Base-by-base conservation (phyloP, 2,888 invertebrate species). In the Chrysolina haemoptera region DNA sequence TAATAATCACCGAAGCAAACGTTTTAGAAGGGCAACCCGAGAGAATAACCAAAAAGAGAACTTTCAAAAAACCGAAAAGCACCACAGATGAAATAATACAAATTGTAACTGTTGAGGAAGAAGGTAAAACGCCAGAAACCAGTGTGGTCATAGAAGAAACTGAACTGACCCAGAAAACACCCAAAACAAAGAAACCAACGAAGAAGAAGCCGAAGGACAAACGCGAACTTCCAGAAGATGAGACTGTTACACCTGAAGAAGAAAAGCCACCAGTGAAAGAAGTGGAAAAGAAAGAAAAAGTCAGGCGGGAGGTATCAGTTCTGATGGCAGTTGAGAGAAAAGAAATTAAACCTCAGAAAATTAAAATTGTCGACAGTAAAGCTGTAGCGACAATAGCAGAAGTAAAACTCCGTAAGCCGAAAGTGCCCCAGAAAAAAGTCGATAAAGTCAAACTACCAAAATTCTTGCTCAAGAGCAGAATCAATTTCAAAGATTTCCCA, bases 381-480 rank as follows among this genome's bases (percentile, higher is more conserved):
- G 82, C 88, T 40, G 89, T 91, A 78, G 88, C 90, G 10, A 64
- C 74, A 16, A 79, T 89, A 89, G 91, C 91, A 71, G 90, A 92
- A 86, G 88, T 94, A 2, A 94, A 94, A 87, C 87, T 95, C 5
- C 94, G 83, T 62, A 87, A 87, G 78, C 84, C 86, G 9, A 87
- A 86, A 76, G 73, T 80, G 43, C 76, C 82, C n/a, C 78, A 81
- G 62, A 84, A 84, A 71, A 86, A 85, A 79, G 85, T 85, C 78
- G 76, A 82, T 69, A 74, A 74, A 90, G 82, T 77, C 0, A 84
- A 82, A 78, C 86, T 94, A 70, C 94, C 93, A 0, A 93, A 93
- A 85, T 89, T 93, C 68, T 90, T 93, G 83, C 87, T 95, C 0
- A 94, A 93, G 83, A 94, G 94, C 85, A 90, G 93, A 78, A 93